Evolutionary conservation across 2,113 vertebrate genomes (phyloP).

Genomic region (Lathamus discolor): DNA sequence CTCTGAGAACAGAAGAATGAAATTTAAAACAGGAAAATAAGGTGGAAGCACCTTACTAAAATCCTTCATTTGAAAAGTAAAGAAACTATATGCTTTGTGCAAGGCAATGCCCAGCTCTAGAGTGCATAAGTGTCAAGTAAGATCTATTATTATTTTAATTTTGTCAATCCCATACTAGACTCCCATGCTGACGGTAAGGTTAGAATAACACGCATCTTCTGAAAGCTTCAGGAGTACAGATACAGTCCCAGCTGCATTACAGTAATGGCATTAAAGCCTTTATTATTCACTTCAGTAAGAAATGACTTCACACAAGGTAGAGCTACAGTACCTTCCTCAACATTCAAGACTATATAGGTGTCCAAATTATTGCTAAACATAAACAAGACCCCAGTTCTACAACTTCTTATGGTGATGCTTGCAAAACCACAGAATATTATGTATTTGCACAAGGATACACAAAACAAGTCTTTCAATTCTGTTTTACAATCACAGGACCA

Average conservation of each 20-base stretch:
- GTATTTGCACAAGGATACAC: not conserved
- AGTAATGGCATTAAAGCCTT: not conserved
- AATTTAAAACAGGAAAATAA: not conserved
- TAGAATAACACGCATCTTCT: not conserved
- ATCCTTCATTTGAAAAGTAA: not conserved
- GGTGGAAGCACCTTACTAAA: not conserved
- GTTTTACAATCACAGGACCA: not conserved
- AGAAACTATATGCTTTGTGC: not conserved
- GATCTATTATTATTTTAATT: not conserved
- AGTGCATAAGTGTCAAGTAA: not conserved
- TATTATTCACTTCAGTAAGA: not conserved
- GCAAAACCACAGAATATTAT: not conserved
- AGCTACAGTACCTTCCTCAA: not conserved
- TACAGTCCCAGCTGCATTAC: not conserved
- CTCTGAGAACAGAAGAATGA: not conserved
- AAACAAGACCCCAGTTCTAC: not conserved
- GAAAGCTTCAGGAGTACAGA: not conserved
- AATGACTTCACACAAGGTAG: not conserved
- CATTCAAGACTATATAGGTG: rapidly evolving
- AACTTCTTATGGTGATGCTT: not conserved
- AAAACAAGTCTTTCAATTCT: not conserved
- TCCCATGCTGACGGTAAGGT: not conserved
- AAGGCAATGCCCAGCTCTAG: not conserved
- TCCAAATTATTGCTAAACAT: not conserved
- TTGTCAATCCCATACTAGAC: not conserved